These are phyloP conservation scores for Formicarius rufipectus DNA, from an alignment of 2,113 vertebrate species.

Conservation along the genomic window DNA sequence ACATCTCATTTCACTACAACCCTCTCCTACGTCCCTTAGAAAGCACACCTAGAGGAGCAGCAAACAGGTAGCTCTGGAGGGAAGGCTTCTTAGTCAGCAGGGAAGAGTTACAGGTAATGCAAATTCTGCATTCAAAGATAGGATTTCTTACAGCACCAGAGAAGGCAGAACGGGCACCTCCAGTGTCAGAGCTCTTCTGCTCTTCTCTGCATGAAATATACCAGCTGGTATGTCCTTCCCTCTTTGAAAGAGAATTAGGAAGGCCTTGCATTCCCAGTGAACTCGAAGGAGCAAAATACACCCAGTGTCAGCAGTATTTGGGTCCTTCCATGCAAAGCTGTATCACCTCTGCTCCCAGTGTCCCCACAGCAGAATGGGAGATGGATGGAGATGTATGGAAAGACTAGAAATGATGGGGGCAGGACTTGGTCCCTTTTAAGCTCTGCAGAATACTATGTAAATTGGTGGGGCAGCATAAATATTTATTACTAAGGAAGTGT, in stretches of 20 bases:
- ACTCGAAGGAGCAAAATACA: not conserved
- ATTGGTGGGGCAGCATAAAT: not conserved
- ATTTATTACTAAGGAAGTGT: not conserved
- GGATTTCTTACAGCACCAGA: not conserved
- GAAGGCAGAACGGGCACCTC: not conserved
- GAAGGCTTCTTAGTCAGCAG: not conserved
- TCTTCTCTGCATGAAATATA: not conserved
- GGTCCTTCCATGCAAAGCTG: not conserved
- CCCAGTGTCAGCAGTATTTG: not conserved
- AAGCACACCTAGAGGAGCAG: not conserved
- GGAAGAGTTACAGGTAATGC: not conserved
- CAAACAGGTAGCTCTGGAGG: not conserved
- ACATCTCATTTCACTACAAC: not conserved
- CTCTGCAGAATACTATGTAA: not conserved
- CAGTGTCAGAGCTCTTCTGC: not conserved
- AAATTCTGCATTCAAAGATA: not conserved
- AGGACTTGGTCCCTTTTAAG: not conserved
- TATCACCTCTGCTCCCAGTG: not conserved
- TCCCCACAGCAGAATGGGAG: not conserved
- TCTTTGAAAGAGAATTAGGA: not conserved
- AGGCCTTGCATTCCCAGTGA: not conserved
- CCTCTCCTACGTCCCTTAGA: not conserved
- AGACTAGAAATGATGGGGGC: not conserved
- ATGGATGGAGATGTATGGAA: not conserved
- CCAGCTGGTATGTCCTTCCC: not conserved